A percentile compares a stretch with the other conserved stretches of the same genome.
These are phyloP conservation scores for Ageneiosus marmoratus DNA, from an alignment of 2,113 vertebrate species.

Conservation along the genomic window DNA sequence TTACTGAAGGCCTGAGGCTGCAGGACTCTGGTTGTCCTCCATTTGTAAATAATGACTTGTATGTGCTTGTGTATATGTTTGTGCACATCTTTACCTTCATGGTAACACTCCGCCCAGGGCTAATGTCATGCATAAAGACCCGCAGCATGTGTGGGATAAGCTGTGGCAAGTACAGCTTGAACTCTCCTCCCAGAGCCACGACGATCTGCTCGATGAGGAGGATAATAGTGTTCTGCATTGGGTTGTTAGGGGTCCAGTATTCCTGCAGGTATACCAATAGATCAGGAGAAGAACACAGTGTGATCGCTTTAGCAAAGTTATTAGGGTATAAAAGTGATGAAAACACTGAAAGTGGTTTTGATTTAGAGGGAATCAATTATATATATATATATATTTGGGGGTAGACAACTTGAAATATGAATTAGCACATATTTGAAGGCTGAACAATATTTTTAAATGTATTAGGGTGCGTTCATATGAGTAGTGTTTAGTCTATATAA, in stretches of 20 bases:
- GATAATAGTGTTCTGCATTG: slow-evolving; percentile 98
- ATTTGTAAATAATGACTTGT: not conserved
- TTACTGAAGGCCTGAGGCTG: not conserved
- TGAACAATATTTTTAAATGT: not conserved
- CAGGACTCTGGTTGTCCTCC: not conserved
- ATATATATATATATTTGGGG: not conserved
- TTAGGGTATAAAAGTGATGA: not conserved
- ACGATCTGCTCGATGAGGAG: slow-evolving; percentile 97
- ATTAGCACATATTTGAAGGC: not conserved
- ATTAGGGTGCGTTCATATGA: not conserved
- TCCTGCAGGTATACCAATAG: slow-evolving; percentile 73
- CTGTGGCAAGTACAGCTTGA: slow-evolving; percentile 96
- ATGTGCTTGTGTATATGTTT: not conserved
- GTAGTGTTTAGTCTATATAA: not conserved
- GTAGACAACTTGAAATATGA: not conserved
- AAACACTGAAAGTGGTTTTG: not conserved
- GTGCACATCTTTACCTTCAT: slow-evolving; percentile 83
- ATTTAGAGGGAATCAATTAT: not conserved
- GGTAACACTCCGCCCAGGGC: slow-evolving; percentile 87
- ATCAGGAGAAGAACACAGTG: not conserved
- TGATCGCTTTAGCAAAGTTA: not conserved
- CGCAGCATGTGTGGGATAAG: slow-evolving; percentile 97
- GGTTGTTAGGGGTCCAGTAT: slow-evolving; percentile 98
- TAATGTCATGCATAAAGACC: slow-evolving; percentile 98
- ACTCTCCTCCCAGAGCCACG: slow-evolving; percentile 93